Base-by-base conservation (phyloP, 2,888 invertebrate species). In the Heliconius ethilla region DNA sequence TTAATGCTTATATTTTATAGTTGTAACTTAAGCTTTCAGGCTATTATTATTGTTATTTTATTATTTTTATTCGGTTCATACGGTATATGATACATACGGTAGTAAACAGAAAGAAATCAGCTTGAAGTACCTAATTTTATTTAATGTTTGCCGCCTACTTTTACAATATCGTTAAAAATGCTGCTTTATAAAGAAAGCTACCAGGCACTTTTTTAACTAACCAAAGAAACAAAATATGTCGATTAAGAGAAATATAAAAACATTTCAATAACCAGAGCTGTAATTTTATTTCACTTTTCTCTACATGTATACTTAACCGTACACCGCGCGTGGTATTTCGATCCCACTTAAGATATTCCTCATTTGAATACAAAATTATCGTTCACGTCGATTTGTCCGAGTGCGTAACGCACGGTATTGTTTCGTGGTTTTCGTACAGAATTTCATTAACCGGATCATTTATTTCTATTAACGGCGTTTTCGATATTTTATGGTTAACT, bases 291-390 rank as follows among this genome's bases (percentile, higher is more conserved):
- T 2, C 82, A 86, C 85, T 89, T 90, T 84, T 86, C 79, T 81
- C 1, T 7, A 1, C 76, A 75, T 84, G 81, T 82, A 81, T 86
- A 87, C 84, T 79, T 83, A 87, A 87, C 88, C 86, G 83, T 87
- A 75, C 67, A 63, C 69, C 70, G 81, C 79, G 77, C 79, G 45
- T 70, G 75, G 82, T 81, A 82, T 73, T 79, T 84, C 83, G 93
- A 92, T 93, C 89, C 88, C 88, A 90, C 92, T 92, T 92, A 90
- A 91, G 92, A 92, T 92, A 92, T 89, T 84, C 84, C 78, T 83
- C 86, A 91, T 92, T 92, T 90, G 89, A 92, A 92, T 92, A 92
- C 83, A 87, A 90, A 92, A 92, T 90, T 89, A 88, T 87, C 87
- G 86, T 90, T 87, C 83, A 82, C 83, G 84, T 86, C 83, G 84